phyloP scores from a whole-genome alignment of 2,888 invertebrate genomes.

The Brachycybe producta region DNA sequence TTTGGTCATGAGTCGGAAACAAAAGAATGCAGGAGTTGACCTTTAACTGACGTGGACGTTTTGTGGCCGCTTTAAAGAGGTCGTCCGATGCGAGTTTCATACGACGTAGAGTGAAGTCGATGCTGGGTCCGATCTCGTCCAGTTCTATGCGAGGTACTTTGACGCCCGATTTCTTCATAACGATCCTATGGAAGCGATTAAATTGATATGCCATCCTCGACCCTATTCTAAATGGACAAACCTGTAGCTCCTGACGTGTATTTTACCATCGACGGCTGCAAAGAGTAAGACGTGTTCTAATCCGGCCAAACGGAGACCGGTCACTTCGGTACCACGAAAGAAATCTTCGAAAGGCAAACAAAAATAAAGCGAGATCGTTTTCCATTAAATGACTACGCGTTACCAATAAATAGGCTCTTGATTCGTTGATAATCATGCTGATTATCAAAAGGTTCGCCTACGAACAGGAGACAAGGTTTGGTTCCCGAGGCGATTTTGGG shows the following conservation, averaged over 20 bases:
- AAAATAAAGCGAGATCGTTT: constrained; percentile 3
- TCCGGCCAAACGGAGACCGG: constrained; percentile 75
- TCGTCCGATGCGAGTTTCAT: constrained; percentile 80
- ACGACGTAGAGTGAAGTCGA: constrained; percentile 73
- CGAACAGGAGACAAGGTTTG: constrained; percentile 67
- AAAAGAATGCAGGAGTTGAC: constrained; percentile 27
- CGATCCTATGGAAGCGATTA: constrained; percentile 43
- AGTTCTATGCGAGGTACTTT: constrained; percentile 81
- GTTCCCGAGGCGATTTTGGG: constrained; percentile 64
- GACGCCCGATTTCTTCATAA: constrained; percentile 80
- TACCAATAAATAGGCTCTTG: constrained; percentile 60
- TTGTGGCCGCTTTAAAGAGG: constrained; percentile 67
- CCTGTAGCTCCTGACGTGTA: constrained; percentile 60
- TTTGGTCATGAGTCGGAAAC: no score
- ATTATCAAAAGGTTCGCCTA: constrained; percentile 81
- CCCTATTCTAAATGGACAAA: no score
- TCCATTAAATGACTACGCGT: no score
- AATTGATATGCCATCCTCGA: no score
- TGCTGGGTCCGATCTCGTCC: constrained; percentile 83
- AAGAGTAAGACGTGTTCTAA: constrained; percentile 87
- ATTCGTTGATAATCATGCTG: constrained; percentile 60
- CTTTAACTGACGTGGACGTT: constrained; percentile 62
- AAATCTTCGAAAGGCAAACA: constrained; percentile 47
- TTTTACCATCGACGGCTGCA: constrained; percentile 64
- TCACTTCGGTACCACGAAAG: constrained; percentile 71